Conservation (phyloP, 2,888 invertebrate species). For the Nymphalis urticae region DNA sequence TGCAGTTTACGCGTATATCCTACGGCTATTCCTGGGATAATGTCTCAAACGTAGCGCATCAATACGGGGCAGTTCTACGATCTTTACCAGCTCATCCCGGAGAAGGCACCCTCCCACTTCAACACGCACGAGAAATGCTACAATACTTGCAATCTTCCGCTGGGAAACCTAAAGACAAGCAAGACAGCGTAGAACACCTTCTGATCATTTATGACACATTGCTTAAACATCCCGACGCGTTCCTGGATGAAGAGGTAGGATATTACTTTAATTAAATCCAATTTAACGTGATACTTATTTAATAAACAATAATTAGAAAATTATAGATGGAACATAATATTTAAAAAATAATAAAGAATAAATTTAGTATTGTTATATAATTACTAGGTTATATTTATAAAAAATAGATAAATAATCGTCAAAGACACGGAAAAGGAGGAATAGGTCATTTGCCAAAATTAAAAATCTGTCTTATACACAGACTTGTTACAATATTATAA, state of each 20-base stretch:
- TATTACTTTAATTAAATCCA: too few relatives aligned
- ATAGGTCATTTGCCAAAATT: too few relatives aligned
- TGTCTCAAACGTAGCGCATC: constrained; percentile 78
- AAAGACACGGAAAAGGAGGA: too few relatives aligned
- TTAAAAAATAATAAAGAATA: too few relatives aligned
- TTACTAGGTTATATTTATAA: too few relatives aligned
- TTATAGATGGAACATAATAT: too few relatives aligned
- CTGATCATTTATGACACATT: constrained; percentile 78
- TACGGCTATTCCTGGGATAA: constrained; percentile 85
- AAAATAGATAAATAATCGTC: too few relatives aligned
- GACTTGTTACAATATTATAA: too few relatives aligned
- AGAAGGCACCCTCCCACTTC: constrained; percentile 84
- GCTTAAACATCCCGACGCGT: constrained; percentile 80
- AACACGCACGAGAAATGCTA: constrained; percentile 81
- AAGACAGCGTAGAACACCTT: constrained; percentile 84
- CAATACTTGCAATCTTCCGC: constrained; percentile 72
- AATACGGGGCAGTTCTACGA: constrained; percentile 79
- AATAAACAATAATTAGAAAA: too few relatives aligned
- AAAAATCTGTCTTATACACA: too few relatives aligned
- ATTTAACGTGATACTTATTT: too few relatives aligned
- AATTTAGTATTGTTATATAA: too few relatives aligned
- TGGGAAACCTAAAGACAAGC: constrained; percentile 58
- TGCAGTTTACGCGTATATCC: constrained; percentile 68
- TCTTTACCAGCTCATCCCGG: constrained; percentile 82
- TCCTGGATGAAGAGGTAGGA: constrained; percentile 87